Percentiles rank a stretch among this genome's conserved stretches.
Conservation (phyloP, 2,797 vertebrate genomes). For the Picus viridis region DNA sequence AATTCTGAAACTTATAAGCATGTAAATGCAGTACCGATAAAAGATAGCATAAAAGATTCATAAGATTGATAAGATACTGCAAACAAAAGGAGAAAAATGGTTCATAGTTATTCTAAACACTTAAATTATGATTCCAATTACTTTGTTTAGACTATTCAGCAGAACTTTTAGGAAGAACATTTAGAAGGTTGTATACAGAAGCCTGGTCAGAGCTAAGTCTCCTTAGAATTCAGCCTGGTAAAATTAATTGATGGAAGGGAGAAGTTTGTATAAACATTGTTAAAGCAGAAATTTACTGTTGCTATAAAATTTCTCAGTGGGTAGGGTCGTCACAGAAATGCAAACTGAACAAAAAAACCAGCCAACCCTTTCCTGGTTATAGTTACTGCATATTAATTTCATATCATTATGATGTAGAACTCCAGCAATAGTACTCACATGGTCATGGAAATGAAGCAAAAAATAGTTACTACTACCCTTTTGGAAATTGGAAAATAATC, state of each 20-base stretch:
- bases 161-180: not conserved
- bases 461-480: not conserved
- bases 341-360: not conserved
- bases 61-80: slow-evolving; percentile 2
- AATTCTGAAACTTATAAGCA: slow-evolving; percentile 41
- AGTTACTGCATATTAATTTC: slow-evolving; percentile 20
- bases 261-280: not conserved
- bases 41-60: slow-evolving; percentile 21
- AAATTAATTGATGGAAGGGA: not conserved
- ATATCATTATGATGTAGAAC: slow-evolving; percentile 20
- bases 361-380: not conserved
- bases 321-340: slow-evolving; percentile 2
- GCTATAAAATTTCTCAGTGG: not conserved
- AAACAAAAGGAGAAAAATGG: slow-evolving; percentile 26
- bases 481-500: not conserved
- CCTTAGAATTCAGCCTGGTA: not conserved
- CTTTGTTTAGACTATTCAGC: not conserved
- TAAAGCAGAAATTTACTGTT: slow-evolving; percentile 16
- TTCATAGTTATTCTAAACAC: not conserved
- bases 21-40: not conserved
- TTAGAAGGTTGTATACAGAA: not conserved
- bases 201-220: not conserved
- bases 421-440: not conserved
- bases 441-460: not conserved
- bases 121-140: not conserved